Evolutionary conservation across 1,140 invertebrate species (phyloP).

Genomic region (Heterodera schachtii): DNA sequence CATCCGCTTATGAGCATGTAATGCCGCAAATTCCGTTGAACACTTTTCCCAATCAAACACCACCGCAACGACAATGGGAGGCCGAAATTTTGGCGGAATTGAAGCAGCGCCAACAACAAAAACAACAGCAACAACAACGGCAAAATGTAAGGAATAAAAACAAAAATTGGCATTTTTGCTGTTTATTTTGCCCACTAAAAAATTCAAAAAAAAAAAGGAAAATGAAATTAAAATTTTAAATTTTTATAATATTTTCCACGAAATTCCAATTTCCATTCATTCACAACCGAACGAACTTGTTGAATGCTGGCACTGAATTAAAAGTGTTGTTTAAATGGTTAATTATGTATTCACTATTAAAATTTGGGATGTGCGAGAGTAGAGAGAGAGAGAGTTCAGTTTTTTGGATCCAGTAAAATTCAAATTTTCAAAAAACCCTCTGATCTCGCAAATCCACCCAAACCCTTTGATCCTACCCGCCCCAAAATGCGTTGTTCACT

Average conservation of each 20-base stretch:
- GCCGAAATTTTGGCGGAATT: not conserved
- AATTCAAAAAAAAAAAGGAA: not conserved
- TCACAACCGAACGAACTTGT: not conserved
- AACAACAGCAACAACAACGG: not conserved
- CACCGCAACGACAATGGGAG: not conserved
- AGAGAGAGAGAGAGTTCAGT: no score
- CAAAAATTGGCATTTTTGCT: no score
- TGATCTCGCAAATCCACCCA: no score
- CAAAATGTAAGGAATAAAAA: not conserved
- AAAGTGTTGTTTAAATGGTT: not conserved
- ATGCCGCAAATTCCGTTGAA: not conserved
- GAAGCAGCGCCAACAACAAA: not conserved
- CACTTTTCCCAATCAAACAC: not conserved
- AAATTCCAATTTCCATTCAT: constrained; percentile 7
- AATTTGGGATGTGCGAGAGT: not conserved
- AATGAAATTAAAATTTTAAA: not conserved
- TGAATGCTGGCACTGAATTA: not conserved
- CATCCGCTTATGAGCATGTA: no score
- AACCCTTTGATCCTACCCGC: not conserved
- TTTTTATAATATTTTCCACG: not conserved
- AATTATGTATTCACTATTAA: not conserved
- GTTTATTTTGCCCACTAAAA: not conserved
- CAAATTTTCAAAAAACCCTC: no score
- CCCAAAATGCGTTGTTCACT: constrained; percentile 7
- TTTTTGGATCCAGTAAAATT: no score